Conservation (phyloP, 2,113 vertebrate species). For the Gambusia holbrooki region DNA sequence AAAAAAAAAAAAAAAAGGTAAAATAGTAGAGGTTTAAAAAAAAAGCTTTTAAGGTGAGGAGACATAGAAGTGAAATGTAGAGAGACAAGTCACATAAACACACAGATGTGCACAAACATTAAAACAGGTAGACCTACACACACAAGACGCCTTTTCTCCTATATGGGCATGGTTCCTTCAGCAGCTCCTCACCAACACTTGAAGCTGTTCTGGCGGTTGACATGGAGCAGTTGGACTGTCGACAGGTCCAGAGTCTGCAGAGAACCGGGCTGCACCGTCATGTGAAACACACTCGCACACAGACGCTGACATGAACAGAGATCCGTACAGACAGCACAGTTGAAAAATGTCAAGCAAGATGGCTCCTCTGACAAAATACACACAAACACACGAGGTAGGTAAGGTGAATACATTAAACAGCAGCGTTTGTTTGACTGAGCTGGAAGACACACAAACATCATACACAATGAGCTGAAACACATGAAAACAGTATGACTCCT, state of each 20-base stretch:
- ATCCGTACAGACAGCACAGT: constrained; percentile 36
- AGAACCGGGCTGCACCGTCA: constrained; percentile 48
- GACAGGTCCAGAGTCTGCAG: constrained; percentile 61
- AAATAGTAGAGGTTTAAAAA: constrained; percentile 35
- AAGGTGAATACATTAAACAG: constrained; percentile 43
- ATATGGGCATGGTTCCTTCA: constrained; percentile 58
- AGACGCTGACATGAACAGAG: constrained; percentile 46
- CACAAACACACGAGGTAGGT: constrained; percentile 36
- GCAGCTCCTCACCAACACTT: constrained; percentile 69
- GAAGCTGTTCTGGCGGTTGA: constrained; percentile 69
- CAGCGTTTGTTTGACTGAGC: constrained; percentile 1
- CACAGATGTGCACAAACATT: constrained; percentile 17
- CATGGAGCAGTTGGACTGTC: constrained; percentile 74
- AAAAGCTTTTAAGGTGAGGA: constrained; percentile 43
- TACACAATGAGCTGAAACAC: constrained; percentile 35
- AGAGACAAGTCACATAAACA: constrained; percentile 43
- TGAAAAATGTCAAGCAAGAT: constrained; percentile 58
- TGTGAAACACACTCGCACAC: constrained; percentile 25
- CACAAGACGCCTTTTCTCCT: constrained; percentile 31
- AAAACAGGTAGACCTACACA: too few relatives aligned
- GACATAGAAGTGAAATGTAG: constrained; percentile 28
- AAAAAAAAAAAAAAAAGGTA: constrained; percentile 23
- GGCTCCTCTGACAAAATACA: constrained; percentile 47
- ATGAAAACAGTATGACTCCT: constrained; percentile 44
- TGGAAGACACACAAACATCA: constrained; percentile 27